A percentile compares a stretch with the other conserved stretches of the same genome.
phyloP scores from a whole-genome alignment of 2,113 vertebrate species.

The Oncorhynchus tshawytscha region DNA sequence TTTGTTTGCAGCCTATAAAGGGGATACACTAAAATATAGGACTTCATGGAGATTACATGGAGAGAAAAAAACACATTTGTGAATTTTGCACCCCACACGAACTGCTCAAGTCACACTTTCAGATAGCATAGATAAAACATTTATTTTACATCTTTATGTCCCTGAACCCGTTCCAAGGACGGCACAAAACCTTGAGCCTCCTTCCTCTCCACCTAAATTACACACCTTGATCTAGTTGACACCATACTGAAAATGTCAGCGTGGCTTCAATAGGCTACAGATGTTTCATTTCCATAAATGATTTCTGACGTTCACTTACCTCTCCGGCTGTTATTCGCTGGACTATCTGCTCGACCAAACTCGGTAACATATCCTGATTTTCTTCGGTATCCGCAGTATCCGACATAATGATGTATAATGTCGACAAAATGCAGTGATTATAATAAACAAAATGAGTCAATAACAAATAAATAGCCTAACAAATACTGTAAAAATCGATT shows the following conservation, averaged over 20 bases:
- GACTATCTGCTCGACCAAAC: conserved; percentile 60
- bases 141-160: no score
- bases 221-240: conserved; percentile 1
- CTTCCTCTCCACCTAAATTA: not conserved
- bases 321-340: conserved; percentile 78
- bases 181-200: not conserved
- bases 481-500: conserved; percentile 1
- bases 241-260: not conserved
- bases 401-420: conserved; percentile 70
- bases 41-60: no score
- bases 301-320: conserved; percentile 70
- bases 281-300: conserved; percentile 47
- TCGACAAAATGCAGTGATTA: conserved; percentile 1
- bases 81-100: no score
- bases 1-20: no score
- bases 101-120: no score
- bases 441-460: not conserved
- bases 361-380: conserved; percentile 67
- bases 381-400: conserved; percentile 72
- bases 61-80: no score
- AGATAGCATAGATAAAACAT: no score
- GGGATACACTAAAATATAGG: no score
- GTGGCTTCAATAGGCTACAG: conserved; percentile 20
- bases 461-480: not conserved
- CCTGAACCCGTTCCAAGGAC: no score